Conservation (phyloP, 2,113 vertebrate species). For the Seriola dumerili region DNA sequence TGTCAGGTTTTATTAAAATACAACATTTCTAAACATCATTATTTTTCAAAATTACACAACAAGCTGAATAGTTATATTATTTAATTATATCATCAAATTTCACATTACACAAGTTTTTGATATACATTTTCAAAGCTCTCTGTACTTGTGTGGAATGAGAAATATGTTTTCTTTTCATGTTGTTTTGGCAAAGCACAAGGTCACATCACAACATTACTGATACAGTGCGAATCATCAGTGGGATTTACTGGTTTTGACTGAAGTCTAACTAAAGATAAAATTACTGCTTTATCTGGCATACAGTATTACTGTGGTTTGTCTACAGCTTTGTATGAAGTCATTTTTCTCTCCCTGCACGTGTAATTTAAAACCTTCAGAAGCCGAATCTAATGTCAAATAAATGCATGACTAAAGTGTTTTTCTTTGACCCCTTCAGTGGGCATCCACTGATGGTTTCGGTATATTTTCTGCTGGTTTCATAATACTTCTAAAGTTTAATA, state of each 20-base stretch:
- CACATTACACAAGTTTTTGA: constrained; percentile 8
- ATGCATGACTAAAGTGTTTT: neutral
- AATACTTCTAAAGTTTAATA: neutral
- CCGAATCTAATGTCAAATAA: neutral
- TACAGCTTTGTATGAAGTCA: neutral
- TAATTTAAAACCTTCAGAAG: neutral
- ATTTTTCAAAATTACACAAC: constrained; percentile 17
- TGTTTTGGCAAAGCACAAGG: neutral
- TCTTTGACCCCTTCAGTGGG: neutral
- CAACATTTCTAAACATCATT: neutral
- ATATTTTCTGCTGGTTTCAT: neutral
- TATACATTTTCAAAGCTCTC: neutral
- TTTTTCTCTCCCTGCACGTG: neutral
- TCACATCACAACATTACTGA: neutral
- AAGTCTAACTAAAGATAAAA: neutral
- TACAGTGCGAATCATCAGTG: neutral
- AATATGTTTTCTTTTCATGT: constrained; percentile 5
- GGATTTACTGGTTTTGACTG: neutral
- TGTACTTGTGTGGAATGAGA: constrained; percentile 9
- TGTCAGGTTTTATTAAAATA: constrained; percentile 13
- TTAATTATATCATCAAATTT: constrained; percentile 20
- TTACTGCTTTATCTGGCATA: neutral
- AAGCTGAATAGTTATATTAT: neutral
- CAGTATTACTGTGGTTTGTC: neutral
- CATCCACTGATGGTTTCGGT: neutral